Evolutionary conservation across 1,140 invertebrate species (phyloP).

Genomic region (Theocolax elegans): DNA sequence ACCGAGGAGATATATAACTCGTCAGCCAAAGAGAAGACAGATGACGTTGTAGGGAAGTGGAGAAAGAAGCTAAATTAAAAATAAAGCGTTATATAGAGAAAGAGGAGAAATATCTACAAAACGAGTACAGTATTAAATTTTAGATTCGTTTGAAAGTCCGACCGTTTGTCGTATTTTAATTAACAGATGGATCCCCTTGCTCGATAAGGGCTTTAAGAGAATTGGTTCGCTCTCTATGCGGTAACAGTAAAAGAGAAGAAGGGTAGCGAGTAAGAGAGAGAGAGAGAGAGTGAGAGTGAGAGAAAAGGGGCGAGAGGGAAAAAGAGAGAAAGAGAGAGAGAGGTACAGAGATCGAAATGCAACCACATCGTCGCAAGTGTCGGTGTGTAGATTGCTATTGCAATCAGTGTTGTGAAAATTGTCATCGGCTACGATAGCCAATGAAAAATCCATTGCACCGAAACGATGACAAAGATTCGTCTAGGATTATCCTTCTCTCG

Average conservation of each 20-base stretch:
- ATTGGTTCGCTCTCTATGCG: conserved; percentile 15
- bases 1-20: background rate
- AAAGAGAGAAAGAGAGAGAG: background rate
- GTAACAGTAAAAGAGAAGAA: background rate
- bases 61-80: background rate
- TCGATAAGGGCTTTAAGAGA: conserved; percentile 34
- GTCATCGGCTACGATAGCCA: conserved; percentile 18
- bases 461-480: conserved; percentile 31
- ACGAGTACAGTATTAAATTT: conserved; percentile 32
- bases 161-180: conserved; percentile 41
- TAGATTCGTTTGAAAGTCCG: conserved; percentile 28
- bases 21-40: conserved; percentile 10
- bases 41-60: background rate
- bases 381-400: conserved; percentile 24
- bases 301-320: background rate
- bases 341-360: conserved; percentile 29
- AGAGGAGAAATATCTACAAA: background rate
- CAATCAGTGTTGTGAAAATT: conserved; percentile 40
- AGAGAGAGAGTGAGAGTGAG: background rate
- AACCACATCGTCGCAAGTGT: conserved; percentile 15
- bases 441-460: conserved; percentile 30
- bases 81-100: background rate
- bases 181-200: conserved; percentile 38
- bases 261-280: background rate
- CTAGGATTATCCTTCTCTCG: conserved; percentile 14